These are phyloP conservation scores for Rhynchonycteris naso DNA, from an alignment of 2,797 vertebrate species.

Conservation along the genomic window DNA sequence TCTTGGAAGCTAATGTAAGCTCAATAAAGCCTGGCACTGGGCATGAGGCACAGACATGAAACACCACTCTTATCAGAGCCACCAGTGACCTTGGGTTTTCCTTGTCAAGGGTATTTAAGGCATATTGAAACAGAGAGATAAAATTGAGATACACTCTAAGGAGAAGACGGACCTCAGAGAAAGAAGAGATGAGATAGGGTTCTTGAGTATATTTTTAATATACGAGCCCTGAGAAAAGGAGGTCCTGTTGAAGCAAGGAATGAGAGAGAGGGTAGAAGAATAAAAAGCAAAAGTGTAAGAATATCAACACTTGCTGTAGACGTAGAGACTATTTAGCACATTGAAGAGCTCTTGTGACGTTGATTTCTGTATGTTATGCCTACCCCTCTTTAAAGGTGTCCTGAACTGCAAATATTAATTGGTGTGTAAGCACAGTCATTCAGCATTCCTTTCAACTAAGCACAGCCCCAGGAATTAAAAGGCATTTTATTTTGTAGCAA, in stretches of 20 bases:
- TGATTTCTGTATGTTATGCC: background rate
- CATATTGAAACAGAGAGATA: background rate
- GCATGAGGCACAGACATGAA: background rate
- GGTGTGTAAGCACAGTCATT: background rate
- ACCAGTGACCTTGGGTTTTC: background rate
- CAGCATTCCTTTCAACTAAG: background rate
- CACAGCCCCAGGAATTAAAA: background rate
- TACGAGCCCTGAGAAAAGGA: background rate
- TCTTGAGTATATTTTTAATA: background rate
- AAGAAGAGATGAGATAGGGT: slow-evolving; percentile 36
- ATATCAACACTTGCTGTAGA: background rate
- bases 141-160: slow-evolving; percentile 17
- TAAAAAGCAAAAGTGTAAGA: background rate
- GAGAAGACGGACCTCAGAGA: slow-evolving; percentile 13
- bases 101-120: slow-evolving; percentile 11
- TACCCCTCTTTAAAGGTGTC: background rate
- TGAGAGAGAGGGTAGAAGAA: background rate
- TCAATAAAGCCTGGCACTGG: background rate
- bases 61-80: background rate
- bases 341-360: background rate
- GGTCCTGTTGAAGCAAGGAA: background rate
- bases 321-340: background rate
- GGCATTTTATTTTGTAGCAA: background rate
- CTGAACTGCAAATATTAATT: background rate
- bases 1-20: background rate